Evolutionary conservation across 1,140 invertebrate species (phyloP), one percentile per base, ranked within the genome.

Genomic region (Stegodyphus dumicola): DNA sequence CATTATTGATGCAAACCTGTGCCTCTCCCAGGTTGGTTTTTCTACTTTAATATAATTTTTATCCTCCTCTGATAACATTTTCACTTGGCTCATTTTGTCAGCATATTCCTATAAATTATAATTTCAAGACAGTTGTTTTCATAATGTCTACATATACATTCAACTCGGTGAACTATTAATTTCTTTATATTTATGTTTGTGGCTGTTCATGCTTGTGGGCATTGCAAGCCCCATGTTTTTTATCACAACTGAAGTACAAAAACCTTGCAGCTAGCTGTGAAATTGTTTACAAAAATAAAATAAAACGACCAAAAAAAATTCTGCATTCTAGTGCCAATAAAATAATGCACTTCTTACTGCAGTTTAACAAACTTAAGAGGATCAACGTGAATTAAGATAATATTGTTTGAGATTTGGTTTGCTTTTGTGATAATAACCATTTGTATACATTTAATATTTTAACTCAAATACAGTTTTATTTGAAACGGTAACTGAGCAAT

Each of bases 201-300:
- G 17, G 54, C 17, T 56, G 66, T 79, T 53, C 18, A 17, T 33
- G 7, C 77, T 70, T 15, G 51, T 17, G 67, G 67, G 18, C 18
- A 79, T 79, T 79, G 65, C 9, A 75, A 70, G 52, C 67, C 77
- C 49, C 13, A 53, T 15, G 13, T n/a, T 79, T 79, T 70, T 70
- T 79, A 52, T 67, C 66, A 54, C 77, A 70, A 33, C 33, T 48
- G 15, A 79, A 79, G 77, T 79, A 79, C 77, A 77, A 79, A 79
- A 79, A 69, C 11, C 51, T 67, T 67, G 65, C 65, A 67, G 65
- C 65, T 67, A 67, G 49, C n/a, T 13, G 51, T 79, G n/a, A 67
- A 54, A 79, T 48, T 54, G 13, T 53, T 52, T 54, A 52, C 15
- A 52, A 33, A 33, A 33, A 33, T 33, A 33, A 33, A 33, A 33